Conservation (phyloP, 2,797 vertebrate genomes). For the Galagoides demidoff region DNA sequence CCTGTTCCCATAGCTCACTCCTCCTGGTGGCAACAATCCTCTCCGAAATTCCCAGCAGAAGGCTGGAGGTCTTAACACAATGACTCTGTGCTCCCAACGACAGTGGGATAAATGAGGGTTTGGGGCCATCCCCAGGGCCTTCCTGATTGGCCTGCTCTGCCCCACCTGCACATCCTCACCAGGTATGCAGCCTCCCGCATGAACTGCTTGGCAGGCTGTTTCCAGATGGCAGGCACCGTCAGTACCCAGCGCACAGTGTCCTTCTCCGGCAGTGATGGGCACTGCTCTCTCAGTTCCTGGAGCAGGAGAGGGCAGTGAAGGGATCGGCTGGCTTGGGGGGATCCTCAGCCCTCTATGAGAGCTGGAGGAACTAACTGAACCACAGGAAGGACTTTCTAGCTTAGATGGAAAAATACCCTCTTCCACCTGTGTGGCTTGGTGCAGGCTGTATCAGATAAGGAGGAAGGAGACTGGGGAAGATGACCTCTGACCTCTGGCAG, state of each 20-base stretch:
- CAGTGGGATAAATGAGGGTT: background rate
- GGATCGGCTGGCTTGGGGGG: background rate
- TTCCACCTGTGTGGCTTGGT: background rate
- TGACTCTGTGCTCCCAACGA: background rate
- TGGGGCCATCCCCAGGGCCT: background rate
- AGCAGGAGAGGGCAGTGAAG: background rate
- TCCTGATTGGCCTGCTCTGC: background rate
- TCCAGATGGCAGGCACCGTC: conserved; percentile 98
- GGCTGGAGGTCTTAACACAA: background rate
- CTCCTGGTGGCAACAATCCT: background rate
- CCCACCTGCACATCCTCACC: conserved; percentile 84
- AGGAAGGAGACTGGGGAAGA: background rate
- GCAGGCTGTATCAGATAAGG: background rate
- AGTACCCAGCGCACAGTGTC: conserved; percentile 95
- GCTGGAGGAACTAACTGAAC: background rate
- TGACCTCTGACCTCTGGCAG: background rate
- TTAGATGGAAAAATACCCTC: background rate
- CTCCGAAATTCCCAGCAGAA: background rate
- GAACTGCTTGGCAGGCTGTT: conserved; percentile 98
- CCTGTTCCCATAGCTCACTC: background rate
- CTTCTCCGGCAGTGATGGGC: conserved; percentile 87
- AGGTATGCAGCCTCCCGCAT: conserved; percentile 97
- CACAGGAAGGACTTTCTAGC: conserved; percentile 8
- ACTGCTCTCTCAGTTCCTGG: conserved; percentile 95
- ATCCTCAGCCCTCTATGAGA: background rate